phyloP scores from a whole-genome alignment of 2,888 invertebrate species.

The Vannuccia rotundouncinata region DNA sequence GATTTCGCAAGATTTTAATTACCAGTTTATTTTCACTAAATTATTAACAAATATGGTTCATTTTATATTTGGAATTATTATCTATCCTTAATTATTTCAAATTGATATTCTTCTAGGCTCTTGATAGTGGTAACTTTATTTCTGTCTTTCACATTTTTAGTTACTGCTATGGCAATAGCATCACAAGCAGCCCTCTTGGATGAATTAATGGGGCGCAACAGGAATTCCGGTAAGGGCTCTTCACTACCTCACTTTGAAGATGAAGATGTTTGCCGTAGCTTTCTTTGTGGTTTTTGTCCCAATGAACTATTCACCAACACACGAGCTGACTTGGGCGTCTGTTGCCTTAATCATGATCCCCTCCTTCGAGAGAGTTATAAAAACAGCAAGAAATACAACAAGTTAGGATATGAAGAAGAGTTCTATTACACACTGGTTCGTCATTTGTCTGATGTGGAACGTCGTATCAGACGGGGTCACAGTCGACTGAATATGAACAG shows the following conservation, averaged over 20 bases:
- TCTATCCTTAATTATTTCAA: no score
- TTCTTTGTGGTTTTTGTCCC: conserved; percentile 92
- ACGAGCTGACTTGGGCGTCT: conserved; percentile 83
- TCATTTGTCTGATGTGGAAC: conserved; percentile 88
- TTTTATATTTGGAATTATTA: no score
- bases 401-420: conserved; percentile 86
- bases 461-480: conserved; percentile 82
- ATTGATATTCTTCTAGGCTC: no score
- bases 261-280: conserved; percentile 85
- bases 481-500: conserved; percentile 71
- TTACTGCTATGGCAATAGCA: conserved; percentile 69
- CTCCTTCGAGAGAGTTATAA: conserved; percentile 71
- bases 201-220: conserved; percentile 92
- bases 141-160: no score
- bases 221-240: conserved; percentile 66
- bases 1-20: no score
- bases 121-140: no score
- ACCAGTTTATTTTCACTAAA: no score
- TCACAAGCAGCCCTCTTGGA: conserved; percentile 88
- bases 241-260: conserved; percentile 33
- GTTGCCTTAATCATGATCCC: conserved; percentile 89
- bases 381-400: conserved; percentile 63
- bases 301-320: conserved; percentile 97
- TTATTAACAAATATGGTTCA: no score
- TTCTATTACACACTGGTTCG: conserved; percentile 83